phyloP scores from a whole-genome alignment of 1,140 invertebrate species.

The Ladona fulva region DNA sequence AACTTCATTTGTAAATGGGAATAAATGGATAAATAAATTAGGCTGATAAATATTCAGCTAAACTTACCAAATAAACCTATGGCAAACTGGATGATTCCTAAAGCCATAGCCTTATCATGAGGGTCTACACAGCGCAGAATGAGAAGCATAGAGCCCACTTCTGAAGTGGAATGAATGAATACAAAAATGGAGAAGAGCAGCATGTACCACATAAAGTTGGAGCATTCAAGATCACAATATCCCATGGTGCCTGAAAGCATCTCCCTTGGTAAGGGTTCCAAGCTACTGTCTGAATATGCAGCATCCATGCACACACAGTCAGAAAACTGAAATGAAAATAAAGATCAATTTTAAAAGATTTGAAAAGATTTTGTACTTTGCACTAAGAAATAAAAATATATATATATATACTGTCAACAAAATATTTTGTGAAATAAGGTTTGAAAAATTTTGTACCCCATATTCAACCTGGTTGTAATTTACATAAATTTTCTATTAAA shows the following conservation, averaged over 20 bases:
- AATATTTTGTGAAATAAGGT: too few species aligned
- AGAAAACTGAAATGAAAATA: conserved; percentile 45
- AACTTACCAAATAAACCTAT: conserved; percentile 77
- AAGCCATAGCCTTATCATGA: conserved; percentile 86
- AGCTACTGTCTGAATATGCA: conserved; percentile 32
- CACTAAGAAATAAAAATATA: too few species aligned
- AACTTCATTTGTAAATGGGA: too few species aligned
- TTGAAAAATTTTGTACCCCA: too few species aligned
- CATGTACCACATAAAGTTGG: conserved; percentile 73
- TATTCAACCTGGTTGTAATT: too few species aligned
- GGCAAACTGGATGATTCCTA: conserved; percentile 86
- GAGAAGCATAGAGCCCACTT: conserved; percentile 82
- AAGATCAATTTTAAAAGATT: background rate
- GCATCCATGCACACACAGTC: conserved; percentile 63
- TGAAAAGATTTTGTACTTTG: too few species aligned
- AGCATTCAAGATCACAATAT: conserved; percentile 68
- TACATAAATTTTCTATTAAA: too few species aligned
- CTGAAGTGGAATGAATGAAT: conserved; percentile 83
- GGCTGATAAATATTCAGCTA: background rate
- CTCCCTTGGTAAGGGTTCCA: conserved; percentile 14
- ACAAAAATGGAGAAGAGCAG: conserved; percentile 79
- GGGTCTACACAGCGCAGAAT: conserved; percentile 86
- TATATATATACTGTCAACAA: too few species aligned
- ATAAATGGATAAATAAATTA: too few species aligned
- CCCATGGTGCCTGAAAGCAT: background rate